phyloP scores from a whole-genome alignment of 1,140 invertebrate species.

The Dinothrombium tinctorium region DNA sequence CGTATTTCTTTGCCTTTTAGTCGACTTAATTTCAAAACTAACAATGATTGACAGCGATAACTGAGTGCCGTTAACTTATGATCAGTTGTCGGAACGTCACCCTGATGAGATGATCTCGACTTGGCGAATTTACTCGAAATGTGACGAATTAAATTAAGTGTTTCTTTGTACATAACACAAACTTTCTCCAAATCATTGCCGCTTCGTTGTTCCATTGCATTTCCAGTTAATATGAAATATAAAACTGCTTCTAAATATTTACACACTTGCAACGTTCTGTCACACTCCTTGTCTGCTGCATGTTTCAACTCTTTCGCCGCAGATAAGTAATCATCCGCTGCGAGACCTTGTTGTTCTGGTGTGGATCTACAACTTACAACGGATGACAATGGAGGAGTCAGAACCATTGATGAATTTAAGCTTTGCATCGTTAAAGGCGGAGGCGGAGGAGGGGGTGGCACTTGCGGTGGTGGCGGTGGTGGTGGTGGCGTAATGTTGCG shows the following conservation, averaged over 20 bases:
- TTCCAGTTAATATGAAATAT: conserved; percentile 50
- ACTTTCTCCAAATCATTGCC: conserved; percentile 28
- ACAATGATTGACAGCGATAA: conserved; percentile 48
- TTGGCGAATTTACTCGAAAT: conserved; percentile 19
- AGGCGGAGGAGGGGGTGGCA: neutral
- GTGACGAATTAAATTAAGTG: conserved; percentile 46
- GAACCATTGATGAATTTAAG: neutral
- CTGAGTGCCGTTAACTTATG: conserved; percentile 15
- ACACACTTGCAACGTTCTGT: conserved; percentile 25
- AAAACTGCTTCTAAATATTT: conserved; percentile 52
- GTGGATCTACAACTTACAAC: neutral
- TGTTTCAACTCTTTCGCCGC: conserved; percentile 46
- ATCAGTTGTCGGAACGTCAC: conserved; percentile 3
- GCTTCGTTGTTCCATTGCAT: conserved; percentile 42
- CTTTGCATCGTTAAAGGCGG: neutral
- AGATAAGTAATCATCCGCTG: conserved; percentile 3
- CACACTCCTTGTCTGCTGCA: conserved; percentile 36
- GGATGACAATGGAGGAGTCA: neutral
- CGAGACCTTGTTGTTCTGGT: neutral
- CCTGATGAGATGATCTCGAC: conserved; percentile 3
- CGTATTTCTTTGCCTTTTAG: conserved; percentile 36
- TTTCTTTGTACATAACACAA: conserved; percentile 59
- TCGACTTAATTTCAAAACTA: conserved; percentile 47
- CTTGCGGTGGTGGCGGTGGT: neutral
- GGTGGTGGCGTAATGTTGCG: no score